Evolutionary conservation across 2,888 invertebrate genomes (phyloP), one percentile per base, ranked within the genome.

Genomic region (Bembecia ichneumoniformis): DNA sequence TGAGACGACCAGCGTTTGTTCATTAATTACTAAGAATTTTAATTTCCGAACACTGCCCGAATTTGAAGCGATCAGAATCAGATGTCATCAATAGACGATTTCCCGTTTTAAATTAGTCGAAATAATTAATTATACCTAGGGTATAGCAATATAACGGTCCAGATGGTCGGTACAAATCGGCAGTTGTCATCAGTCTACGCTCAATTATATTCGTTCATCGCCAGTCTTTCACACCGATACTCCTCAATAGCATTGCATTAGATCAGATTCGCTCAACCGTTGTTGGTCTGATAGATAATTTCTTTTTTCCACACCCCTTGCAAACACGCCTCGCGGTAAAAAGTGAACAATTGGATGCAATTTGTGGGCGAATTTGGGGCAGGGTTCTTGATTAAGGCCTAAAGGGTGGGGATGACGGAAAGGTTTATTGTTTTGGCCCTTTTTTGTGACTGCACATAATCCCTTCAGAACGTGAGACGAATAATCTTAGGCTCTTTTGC

Each of bases 261-360:
- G 72, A 66, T 75, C 71, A 68, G 69, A 66, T 71, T 68, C 72
- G 69, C 62, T 58, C 62, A 68, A 64, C 66, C 71, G 65, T 64
- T 58, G 65, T 64, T 9, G 58, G 63, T 57, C 60, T 57, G 63
- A 49, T 58, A 65, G 74, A 75, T 73, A 76, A 76, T 77, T 74
- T 71, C 66, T 71, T 72, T 63, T 69, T 66, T 65, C 63, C 49
- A 65, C 75, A 72, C 79, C 82, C 81, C 74, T 71, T 66, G 58
- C 59, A 71, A 69, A 74, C 71, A 70, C 65, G 68, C 63, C 70
- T 73, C 64, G 73, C 63, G 77, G 77, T 84, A 87, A 87, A 87
- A 86, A 87, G 75, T 84, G 86, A 86, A 87, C 87, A 86, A 86
- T 86, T 84, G 83, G 76, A 77, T 80, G 83, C 86, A 86, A 87